These are phyloP conservation scores for Otocyon megalotis DNA, from an alignment of 2,113 vertebrate species.

Conservation along the genomic window DNA sequence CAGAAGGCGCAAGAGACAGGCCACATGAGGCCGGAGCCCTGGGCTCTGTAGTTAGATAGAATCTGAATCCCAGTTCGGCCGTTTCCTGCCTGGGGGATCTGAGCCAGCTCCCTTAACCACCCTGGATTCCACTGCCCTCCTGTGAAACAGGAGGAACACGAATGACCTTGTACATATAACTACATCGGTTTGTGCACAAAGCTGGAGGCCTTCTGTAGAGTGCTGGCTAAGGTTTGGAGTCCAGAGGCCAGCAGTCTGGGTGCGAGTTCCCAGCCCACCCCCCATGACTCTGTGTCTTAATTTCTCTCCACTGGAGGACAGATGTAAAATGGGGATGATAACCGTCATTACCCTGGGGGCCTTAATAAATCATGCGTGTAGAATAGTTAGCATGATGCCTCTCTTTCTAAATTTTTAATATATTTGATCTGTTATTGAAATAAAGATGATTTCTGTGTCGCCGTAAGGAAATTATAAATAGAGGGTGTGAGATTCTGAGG, in stretches of 20 bases:
- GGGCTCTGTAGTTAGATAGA: not conserved
- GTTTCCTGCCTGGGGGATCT: not conserved
- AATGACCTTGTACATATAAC: accelerated
- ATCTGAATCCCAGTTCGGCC: accelerated
- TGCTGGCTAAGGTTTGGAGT: not conserved
- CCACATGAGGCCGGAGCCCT: accelerated
- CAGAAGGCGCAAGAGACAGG: no score
- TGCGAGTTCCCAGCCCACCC: not conserved
- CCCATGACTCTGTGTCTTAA: not conserved
- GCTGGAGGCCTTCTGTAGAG: not conserved
- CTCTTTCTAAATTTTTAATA: not conserved
- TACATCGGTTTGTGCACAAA: not conserved
- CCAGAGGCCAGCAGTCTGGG: accelerated
- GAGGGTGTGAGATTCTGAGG: not conserved
- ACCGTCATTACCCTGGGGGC: not conserved
- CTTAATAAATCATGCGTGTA: not conserved
- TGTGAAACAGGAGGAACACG: accelerated
- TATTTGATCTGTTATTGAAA: no score
- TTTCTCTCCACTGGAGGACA: not conserved
- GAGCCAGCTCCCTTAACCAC: accelerated
- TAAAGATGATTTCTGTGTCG: not conserved
- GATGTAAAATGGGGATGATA: accelerated
- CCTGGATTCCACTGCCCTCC: not conserved
- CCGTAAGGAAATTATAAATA: not conserved
- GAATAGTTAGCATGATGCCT: accelerated